Conservation (phyloP, 2,113 vertebrate species). For the Mastomys coucha region DNA sequence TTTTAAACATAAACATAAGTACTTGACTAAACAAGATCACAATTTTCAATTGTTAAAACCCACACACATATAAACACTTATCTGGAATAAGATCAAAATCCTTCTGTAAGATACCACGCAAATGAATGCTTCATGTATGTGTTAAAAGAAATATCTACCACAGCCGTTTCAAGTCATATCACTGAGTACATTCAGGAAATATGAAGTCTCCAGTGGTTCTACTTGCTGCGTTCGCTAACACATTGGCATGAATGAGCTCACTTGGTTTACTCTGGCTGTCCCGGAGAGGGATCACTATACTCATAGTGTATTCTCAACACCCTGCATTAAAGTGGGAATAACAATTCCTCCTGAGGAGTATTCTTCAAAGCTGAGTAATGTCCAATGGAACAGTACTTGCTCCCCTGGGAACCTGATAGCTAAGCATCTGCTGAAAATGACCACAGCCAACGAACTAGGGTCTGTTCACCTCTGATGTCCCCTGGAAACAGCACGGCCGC, state of each 20-base stretch:
- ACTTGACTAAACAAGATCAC: neutral
- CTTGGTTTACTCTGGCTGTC: neutral
- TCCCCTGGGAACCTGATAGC: constrained; percentile 18
- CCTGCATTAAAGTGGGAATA: constrained; percentile 25
- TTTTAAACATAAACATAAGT: neutral
- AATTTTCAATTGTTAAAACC: constrained; percentile 5
- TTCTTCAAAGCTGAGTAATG: constrained; percentile 50
- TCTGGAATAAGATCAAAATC: neutral
- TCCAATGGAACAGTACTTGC: neutral
- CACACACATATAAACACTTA: constrained; percentile 26
- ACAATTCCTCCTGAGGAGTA: constrained; percentile 18
- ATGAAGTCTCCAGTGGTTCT: neutral
- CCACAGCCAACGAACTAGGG: neutral
- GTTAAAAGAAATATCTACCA: neutral
- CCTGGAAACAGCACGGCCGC: neutral
- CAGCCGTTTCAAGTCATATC: neutral
- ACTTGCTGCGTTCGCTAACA: neutral
- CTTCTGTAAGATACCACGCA: neutral
- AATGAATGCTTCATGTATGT: constrained; percentile 33
- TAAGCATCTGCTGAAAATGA: neutral
- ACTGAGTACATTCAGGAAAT: neutral
- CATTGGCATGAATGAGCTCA: neutral
- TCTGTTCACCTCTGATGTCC: neutral
- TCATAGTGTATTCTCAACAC: neutral
- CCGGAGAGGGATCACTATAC: neutral